Conservation (phyloP, 1,140 invertebrate species). For the Hycleus phaleratus region DNA sequence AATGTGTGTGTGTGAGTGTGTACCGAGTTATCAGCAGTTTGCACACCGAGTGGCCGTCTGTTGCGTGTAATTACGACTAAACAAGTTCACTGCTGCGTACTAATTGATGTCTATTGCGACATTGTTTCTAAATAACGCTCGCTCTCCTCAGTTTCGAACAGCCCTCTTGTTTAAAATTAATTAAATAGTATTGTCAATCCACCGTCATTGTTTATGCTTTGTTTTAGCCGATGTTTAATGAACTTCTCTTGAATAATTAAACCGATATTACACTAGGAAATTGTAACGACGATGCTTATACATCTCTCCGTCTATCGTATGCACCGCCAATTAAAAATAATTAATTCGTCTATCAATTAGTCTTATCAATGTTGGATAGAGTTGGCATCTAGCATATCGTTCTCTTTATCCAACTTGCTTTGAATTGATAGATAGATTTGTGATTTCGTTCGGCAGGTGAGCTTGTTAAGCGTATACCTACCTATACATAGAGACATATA, state of each 20-base stretch:
- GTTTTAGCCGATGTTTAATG: constrained; percentile 15
- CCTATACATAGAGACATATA: too few relatives aligned
- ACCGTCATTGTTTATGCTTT: constrained; percentile 24
- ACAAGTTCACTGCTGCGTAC: constrained; percentile 41
- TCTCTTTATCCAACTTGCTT: too few relatives aligned
- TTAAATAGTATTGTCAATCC: constrained; percentile 35
- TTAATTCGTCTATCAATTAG: too few relatives aligned
- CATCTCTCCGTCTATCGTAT: too few relatives aligned
- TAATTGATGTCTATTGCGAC: constrained; percentile 42
- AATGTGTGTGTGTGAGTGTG: neutral
- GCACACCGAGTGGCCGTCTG: constrained; percentile 36
- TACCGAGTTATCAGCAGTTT: constrained; percentile 34
- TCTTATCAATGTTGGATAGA: too few relatives aligned
- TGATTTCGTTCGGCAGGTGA: too few relatives aligned
- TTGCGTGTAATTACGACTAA: constrained; percentile 43
- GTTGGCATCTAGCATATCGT: too few relatives aligned
- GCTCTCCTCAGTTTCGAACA: constrained; percentile 10
- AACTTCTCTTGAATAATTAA: constrained; percentile 15
- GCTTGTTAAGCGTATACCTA: too few relatives aligned
- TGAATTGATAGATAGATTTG: too few relatives aligned
- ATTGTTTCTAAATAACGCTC: constrained; percentile 38
- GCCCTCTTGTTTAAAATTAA: constrained; percentile 32
- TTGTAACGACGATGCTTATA: neutral
- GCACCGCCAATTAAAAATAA: too few relatives aligned
- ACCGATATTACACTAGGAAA: constrained; percentile 7